Percentiles rank a stretch among this genome's conserved stretches.
Conservation (phyloP, 2,113 vertebrate species). For the Callospermophilus lateralis region DNA sequence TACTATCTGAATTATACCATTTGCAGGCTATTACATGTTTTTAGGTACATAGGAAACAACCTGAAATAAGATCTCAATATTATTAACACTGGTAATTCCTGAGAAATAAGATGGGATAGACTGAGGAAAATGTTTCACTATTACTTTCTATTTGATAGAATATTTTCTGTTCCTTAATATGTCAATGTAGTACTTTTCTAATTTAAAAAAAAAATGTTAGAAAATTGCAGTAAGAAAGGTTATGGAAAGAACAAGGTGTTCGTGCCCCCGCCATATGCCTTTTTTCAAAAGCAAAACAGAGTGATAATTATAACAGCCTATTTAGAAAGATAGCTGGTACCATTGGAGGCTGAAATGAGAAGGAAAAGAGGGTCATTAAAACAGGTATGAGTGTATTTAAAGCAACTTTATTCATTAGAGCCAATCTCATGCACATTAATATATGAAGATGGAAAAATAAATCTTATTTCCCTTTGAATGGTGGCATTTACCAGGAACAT, state of each 20-base stretch:
- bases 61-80: background rate
- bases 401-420: background rate
- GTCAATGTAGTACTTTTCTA: background rate
- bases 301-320: background rate
- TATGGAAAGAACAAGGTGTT: background rate
- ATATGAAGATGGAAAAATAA: conserved; percentile 4
- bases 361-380: background rate
- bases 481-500: background rate
- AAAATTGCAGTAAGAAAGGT: background rate
- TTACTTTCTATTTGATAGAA: background rate
- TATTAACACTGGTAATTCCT: background rate
- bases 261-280: background rate
- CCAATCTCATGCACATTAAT: background rate
- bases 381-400: background rate
- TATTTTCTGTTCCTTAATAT: background rate
- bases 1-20: background rate
- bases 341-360: background rate
- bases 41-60: background rate
- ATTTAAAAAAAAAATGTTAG: background rate
- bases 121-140: background rate
- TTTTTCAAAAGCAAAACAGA: conserved; percentile 8
- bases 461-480: background rate
- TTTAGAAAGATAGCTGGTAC: background rate
- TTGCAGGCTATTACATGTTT: background rate
- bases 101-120: background rate